Base-by-base conservation (phyloP, 2,797 vertebrate species). In the Champsocephalus esox region DNA sequence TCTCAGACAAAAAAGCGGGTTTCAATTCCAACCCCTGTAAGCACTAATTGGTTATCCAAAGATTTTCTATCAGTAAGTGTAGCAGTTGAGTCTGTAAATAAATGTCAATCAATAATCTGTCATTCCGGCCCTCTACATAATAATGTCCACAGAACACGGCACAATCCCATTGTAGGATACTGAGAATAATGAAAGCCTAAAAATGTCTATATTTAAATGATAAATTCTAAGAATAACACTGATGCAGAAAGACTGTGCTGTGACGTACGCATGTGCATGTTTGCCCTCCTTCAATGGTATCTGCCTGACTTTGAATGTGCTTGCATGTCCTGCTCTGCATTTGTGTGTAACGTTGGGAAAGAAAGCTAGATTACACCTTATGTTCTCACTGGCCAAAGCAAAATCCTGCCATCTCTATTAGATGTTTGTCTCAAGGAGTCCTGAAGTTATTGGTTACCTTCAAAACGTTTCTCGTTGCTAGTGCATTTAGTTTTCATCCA, bases 301-400 rank as follows among this genome's bases (percentile, higher is more conserved):
- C 89, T 96, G 95, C 94, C 93, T 94, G 92, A 83, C 75, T 86
- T 83, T 92, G 89, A 91, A 91, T 93, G 91, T 90, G 91, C 91
- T 92, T 82, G 92, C 93, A 93, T 93, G 93, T 84, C 82, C 88
- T 87, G 88, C 92, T 92, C 72, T 92, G 94, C 92, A 89, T 94
- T 90, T 94, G 89, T 94, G 84, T 94, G 91, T 90, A 89, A 91
- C 80, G 91, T 93, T 93, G 91, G 90, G 92, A 93, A 94, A 92
- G 89, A 91, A 94, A 95, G 95, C 96, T 97, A 97, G 97, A 98
- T 99, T 98, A 99, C 98, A 98, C 98, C 97, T 97, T 93, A 91
- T 84, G 81, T 88, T 91, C 90, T 92, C 87, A 89, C 88, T 82
- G 85, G 85, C 88, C 90, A 89, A 92, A 92, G 87, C 82, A 75